These are phyloP conservation scores for Epinephelus coioides DNA, from an alignment of 2,797 vertebrate species.

Conservation along the genomic window DNA sequence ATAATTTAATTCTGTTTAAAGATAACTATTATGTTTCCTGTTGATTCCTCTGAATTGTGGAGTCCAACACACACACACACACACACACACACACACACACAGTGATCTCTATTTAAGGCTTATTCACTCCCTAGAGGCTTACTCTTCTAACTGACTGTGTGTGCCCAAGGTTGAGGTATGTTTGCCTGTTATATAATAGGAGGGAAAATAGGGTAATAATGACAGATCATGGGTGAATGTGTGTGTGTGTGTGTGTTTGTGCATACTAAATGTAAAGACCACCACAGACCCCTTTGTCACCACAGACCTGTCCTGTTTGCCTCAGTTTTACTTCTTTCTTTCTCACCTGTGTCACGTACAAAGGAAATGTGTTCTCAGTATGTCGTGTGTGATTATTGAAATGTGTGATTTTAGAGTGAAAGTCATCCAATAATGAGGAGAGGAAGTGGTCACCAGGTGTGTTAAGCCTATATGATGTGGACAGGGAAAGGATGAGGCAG, in stretches of 20 bases:
- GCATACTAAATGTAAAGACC: conserved; percentile 26
- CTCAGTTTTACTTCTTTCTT: conserved; percentile 39
- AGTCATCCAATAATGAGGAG: conserved; percentile 43
- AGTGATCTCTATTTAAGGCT: conserved; percentile 30
- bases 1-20: conserved; percentile 59
- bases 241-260: conserved; percentile 41
- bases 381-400: conserved; percentile 66
- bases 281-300: conserved; percentile 34
- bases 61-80: conserved; percentile 20
- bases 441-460: conserved; percentile 41
- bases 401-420: conserved; percentile 57
- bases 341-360: conserved; percentile 58
- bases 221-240: conserved; percentile 39
- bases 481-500: conserved; percentile 56
- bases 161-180: conserved; percentile 49
- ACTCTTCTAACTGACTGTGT: conserved; percentile 51
- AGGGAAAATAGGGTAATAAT: conserved; percentile 35
- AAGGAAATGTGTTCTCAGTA: conserved; percentile 54
- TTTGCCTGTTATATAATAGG: conserved; percentile 31
- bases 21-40: conserved; percentile 47
- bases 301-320: conserved; percentile 50
- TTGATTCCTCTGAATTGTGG: conserved; percentile 47
- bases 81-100: conserved; percentile 14
- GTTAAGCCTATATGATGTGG: conserved; percentile 54
- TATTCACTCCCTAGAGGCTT: conserved; percentile 31